A percentile compares a stretch with the other conserved stretches of the same genome.
Evolutionary conservation across 2,888 invertebrate species (phyloP).

Genomic region (Tanytarsus gracilentus): DNA sequence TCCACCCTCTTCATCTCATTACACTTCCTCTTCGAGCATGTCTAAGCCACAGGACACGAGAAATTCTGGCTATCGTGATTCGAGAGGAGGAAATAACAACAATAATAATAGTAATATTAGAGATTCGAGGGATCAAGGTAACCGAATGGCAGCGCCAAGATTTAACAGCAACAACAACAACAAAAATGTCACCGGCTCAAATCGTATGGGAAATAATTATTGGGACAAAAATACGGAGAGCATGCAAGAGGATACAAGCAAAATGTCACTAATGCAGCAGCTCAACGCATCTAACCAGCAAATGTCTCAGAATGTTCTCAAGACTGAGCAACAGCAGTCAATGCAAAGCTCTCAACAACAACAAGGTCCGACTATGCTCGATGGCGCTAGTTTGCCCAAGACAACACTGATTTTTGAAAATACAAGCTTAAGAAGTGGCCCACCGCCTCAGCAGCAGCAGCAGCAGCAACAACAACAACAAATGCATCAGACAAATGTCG

Average conservation of each 20-base stretch:
- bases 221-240: conserved; percentile 21
- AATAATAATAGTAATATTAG: not conserved
- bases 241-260: not conserved
- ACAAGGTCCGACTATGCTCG: conserved; percentile 47
- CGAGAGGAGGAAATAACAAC: not conserved
- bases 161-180: not conserved
- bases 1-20: not conserved
- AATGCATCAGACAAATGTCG: conserved; percentile 45
- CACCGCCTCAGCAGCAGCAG: conserved; percentile 41
- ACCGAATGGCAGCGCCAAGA: conserved; percentile 18
- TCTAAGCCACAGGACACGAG: not conserved
- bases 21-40: not conserved
- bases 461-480: conserved; percentile 44
- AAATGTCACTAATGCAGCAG: conserved; percentile 22
- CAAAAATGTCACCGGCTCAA: not conserved
- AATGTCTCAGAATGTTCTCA: conserved; percentile 33
- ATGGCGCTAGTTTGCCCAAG: conserved; percentile 70
- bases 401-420: conserved; percentile 88
- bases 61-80: too few relatives aligned
- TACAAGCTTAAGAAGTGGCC: conserved; percentile 72
- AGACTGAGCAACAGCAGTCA: conserved; percentile 32
- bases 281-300: conserved; percentile 41
- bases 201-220: conserved; percentile 5
- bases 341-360: conserved; percentile 45
- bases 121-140: too few relatives aligned